A percentile compares a stretch with the other conserved stretches of the same genome.
Evolutionary conservation across 2,113 vertebrate genomes (phyloP).

Genomic region (Strigops habroptila): DNA sequence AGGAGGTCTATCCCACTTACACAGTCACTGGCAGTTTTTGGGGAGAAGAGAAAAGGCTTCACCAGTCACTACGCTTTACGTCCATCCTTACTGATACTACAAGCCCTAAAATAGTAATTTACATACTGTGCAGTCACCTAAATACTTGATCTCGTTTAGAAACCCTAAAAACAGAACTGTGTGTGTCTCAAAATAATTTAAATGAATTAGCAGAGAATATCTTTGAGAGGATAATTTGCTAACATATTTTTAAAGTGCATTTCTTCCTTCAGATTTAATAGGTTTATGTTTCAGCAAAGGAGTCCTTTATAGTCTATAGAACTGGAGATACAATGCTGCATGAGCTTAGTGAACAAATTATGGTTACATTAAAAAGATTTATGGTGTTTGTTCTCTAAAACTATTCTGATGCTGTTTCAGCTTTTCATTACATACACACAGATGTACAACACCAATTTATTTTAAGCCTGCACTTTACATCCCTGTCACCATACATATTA

Average conservation of each 20-base stretch:
- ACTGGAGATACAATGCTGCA: background rate
- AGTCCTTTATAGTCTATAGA: background rate
- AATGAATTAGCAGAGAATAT: background rate
- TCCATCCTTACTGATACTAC: no score
- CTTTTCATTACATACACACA: background rate
- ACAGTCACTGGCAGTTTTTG: background rate
- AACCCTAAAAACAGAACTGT: background rate
- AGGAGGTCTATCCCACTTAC: rapidly evolving
- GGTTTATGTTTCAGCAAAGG: background rate
- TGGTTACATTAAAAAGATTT: background rate
- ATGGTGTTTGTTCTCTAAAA: background rate
- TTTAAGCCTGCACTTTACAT: background rate
- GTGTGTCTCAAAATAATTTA: background rate
- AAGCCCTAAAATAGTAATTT: background rate
- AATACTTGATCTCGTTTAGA: background rate
- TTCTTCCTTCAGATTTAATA: background rate
- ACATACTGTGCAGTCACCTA: background rate
- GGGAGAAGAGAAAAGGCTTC: background rate
- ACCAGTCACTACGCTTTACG: rapidly evolving
- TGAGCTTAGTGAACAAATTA: background rate
- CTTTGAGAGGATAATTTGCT: background rate
- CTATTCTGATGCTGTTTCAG: background rate
- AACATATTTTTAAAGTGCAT: background rate
- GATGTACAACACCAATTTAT: background rate
- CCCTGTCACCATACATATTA: rapidly evolving